phyloP scores from a whole-genome alignment of 2,888 invertebrate genomes.

The Heliconius cydno region DNA sequence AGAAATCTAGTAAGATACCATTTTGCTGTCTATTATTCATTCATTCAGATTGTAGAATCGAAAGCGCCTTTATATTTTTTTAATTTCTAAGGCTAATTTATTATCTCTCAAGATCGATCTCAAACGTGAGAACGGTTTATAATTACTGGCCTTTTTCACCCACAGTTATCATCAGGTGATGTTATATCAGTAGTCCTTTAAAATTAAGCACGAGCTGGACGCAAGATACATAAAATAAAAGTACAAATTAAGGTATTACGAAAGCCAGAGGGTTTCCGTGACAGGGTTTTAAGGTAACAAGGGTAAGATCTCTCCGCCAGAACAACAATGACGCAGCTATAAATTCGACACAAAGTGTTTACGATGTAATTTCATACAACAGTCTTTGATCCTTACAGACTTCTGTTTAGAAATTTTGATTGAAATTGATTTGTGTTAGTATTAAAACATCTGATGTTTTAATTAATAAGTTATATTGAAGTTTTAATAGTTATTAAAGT shows the following conservation, averaged over 20 bases:
- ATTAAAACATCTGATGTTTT: neutral
- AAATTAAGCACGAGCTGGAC: neutral
- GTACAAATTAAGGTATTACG: slow-evolving; percentile 19
- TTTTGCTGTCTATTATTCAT: no score
- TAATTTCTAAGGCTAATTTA: no score
- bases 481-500: neutral
- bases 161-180: neutral
- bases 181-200: neutral
- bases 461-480: neutral
- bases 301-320: slow-evolving; percentile 25
- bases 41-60: no score
- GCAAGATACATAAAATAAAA: slow-evolving; percentile 11
- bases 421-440: slow-evolving; percentile 12
- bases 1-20: no score
- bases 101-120: neutral
- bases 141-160: neutral
- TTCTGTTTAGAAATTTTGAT: slow-evolving; percentile 4
- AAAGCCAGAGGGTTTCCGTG: slow-evolving; percentile 25
- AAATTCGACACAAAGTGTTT: slow-evolving; percentile 10
- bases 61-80: no score
- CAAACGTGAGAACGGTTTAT: neutral
- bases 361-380: slow-evolving; percentile 15
- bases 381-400: neutral
- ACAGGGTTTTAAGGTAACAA: slow-evolving; percentile 32
- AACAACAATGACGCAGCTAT: slow-evolving; percentile 24